These are phyloP conservation scores for Blastobasis adustella DNA, from an alignment of 2,888 invertebrate genomes.

Conservation along the genomic window DNA sequence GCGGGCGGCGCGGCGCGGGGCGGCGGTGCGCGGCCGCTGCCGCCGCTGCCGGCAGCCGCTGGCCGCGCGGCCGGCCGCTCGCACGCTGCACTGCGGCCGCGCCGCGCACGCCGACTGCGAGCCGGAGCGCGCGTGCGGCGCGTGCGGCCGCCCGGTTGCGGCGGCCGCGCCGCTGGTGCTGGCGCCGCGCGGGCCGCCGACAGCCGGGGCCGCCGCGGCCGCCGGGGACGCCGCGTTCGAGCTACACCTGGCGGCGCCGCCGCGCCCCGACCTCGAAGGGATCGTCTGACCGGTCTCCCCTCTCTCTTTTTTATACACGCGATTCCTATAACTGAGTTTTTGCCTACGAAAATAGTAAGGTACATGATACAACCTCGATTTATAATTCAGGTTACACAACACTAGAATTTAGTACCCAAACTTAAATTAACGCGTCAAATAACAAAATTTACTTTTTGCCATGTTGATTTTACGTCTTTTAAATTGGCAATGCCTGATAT, in stretches of 20 bases:
- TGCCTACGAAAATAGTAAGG: no score
- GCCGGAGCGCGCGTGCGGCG: conserved; percentile 33
- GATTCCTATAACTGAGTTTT: no score
- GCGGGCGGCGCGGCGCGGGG: conserved; percentile 36
- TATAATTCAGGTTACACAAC: no score
- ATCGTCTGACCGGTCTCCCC: conserved; percentile 24
- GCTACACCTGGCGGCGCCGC: conserved; percentile 49
- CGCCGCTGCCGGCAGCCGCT: conserved; percentile 28
- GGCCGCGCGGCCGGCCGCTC: conserved; percentile 19
- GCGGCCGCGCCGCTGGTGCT: conserved; percentile 21
- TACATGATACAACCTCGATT: no score
- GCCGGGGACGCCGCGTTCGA: conserved; percentile 22
- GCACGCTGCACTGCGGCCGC: conserved; percentile 52
- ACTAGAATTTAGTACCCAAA: no score
- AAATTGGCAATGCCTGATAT: no score
- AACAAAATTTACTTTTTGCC: no score
- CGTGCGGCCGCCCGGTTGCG: conserved; percentile 36
- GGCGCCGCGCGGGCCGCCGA: conserved; percentile 17
- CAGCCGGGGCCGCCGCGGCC: conserved; percentile 14
- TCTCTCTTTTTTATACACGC: no score
- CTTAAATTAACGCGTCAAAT: no score
- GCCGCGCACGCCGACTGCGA: conserved; percentile 46
- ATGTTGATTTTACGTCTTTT: no score
- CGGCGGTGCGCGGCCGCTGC: conserved; percentile 48
- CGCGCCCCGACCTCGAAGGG: conserved; percentile 61